phyloP scores from a whole-genome alignment of 2,888 invertebrate genomes.

The Anthoptus insignis region DNA sequence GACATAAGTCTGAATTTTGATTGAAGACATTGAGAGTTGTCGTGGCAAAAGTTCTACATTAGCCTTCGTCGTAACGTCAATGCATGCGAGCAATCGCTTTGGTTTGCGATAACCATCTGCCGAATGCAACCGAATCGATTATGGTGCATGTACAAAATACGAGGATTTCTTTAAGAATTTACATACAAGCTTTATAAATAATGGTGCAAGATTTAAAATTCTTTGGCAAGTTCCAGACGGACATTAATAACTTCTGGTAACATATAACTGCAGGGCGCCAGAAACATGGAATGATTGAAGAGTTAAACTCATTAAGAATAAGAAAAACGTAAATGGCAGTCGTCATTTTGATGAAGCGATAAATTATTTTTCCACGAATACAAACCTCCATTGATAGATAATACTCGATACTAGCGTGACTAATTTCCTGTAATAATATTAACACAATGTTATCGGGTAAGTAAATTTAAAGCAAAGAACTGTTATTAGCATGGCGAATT shows the following conservation, averaged over 20 bases:
- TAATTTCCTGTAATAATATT: neutral
- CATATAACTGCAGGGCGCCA: constrained; percentile 14
- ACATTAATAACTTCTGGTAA: constrained; percentile 6
- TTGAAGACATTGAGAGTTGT: neutral
- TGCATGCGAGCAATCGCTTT: constrained; percentile 40
- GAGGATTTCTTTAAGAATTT: neutral
- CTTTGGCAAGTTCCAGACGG: neutral
- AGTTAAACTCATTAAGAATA: constrained; percentile 17
- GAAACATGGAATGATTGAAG: constrained; percentile 15
- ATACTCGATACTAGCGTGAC: neutral
- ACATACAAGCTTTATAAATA: constrained; percentile 11
- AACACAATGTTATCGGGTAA: too few species aligned
- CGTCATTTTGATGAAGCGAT: constrained; percentile 20
- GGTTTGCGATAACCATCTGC: constrained; percentile 49
- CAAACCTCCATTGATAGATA: neutral
- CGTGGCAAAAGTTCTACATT: constrained; percentile 24
- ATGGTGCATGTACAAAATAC: constrained; percentile 25
- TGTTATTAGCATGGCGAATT: too few species aligned
- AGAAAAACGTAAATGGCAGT: constrained; percentile 11
- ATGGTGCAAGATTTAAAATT: constrained; percentile 18
- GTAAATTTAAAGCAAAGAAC: too few species aligned
- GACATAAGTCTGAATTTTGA: constrained; percentile 15
- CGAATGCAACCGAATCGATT: constrained; percentile 51
- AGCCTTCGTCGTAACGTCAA: constrained; percentile 30
- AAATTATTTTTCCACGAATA: constrained; percentile 10